phyloP scores from a whole-genome alignment of 2,797 vertebrate species.

The Syndactyla subalaris region DNA sequence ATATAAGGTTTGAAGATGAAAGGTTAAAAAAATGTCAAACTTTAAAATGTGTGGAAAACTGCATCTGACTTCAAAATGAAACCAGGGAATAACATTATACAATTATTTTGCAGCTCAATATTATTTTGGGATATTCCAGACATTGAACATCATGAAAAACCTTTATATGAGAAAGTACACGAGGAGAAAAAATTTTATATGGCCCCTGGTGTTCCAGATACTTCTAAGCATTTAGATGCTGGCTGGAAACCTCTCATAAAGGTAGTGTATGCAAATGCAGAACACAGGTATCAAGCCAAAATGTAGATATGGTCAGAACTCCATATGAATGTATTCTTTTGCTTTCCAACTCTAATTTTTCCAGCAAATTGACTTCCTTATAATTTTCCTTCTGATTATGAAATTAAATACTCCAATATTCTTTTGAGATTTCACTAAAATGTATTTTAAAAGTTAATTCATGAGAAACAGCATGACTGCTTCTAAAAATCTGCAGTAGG shows the following conservation, averaged over 20 bases:
- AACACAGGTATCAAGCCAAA: not conserved
- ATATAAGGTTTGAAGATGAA: not conserved
- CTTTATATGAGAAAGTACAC: slow-evolving; percentile 65
- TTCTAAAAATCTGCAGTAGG: not conserved
- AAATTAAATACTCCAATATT: not conserved
- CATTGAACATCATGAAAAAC: slow-evolving; percentile 31
- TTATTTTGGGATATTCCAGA: slow-evolving; percentile 91
- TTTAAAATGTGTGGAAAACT: not conserved
- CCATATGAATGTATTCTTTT: not conserved
- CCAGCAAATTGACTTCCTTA: not conserved
- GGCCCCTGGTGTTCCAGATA: slow-evolving; percentile 71
- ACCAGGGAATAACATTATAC: not conserved
- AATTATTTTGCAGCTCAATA: slow-evolving; percentile 77
- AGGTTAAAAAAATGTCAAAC: not conserved
- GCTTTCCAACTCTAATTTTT: not conserved
- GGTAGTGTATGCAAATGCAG: slow-evolving; percentile 69
- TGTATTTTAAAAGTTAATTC: not conserved
- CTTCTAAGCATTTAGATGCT: slow-evolving; percentile 85
- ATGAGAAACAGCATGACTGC: not conserved
- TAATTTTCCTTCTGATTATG: not conserved
- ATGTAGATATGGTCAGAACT: not conserved
- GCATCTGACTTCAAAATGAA: not conserved
- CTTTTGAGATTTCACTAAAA: not conserved
- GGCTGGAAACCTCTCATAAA: slow-evolving; percentile 88
- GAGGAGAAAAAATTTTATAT: slow-evolving; percentile 70